A percentile compares a stretch with the other conserved stretches of the same genome.
Evolutionary conservation across 2,888 invertebrate genomes (phyloP).

Genomic region (Chymomyza caudatula): DNA sequence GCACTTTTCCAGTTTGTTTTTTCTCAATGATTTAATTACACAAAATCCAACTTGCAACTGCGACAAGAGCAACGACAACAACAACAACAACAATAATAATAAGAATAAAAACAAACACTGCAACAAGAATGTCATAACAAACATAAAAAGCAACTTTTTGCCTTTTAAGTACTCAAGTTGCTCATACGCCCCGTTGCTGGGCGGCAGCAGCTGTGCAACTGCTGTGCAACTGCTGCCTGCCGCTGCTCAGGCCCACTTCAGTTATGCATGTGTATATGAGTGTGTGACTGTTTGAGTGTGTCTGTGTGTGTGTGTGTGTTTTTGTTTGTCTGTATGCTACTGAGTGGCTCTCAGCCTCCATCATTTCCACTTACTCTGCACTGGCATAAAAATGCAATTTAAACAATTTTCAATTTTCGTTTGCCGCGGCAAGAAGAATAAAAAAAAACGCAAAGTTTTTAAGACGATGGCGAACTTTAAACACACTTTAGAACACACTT

Average conservation of each 20-base stretch:
- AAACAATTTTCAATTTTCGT: conserved; percentile 69
- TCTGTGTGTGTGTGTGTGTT: conserved; percentile 26
- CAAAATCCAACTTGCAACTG: conserved; percentile 25
- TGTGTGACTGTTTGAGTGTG: conserved; percentile 11
- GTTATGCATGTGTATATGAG: conserved; percentile 19
- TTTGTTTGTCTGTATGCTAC: neutral
- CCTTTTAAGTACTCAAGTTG: conserved; percentile 47
- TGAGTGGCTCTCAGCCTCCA: conserved; percentile 9
- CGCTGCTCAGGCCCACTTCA: conserved; percentile 16
- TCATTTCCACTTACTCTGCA: conserved; percentile 15
- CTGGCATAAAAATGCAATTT: conserved; percentile 56
- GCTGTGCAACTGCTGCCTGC: conserved; percentile 2
- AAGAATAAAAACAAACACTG: neutral
- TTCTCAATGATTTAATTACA: conserved; percentile 60
- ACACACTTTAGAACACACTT: neutral
- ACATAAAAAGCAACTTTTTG: conserved; percentile 54
- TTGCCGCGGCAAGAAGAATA: conserved; percentile 16
- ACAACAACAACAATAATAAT: neutral
- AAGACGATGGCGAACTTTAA: neutral
- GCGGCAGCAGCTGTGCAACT: conserved; percentile 8
- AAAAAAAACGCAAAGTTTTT: too few species aligned
- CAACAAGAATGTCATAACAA: conserved; percentile 46
- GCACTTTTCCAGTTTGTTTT: conserved; percentile 1
- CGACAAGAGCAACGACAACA: neutral
- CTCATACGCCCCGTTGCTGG: conserved; percentile 49